Base-by-base conservation (phyloP, 2,888 invertebrate genomes). In the Rhogogaster chlorosoma region DNA sequence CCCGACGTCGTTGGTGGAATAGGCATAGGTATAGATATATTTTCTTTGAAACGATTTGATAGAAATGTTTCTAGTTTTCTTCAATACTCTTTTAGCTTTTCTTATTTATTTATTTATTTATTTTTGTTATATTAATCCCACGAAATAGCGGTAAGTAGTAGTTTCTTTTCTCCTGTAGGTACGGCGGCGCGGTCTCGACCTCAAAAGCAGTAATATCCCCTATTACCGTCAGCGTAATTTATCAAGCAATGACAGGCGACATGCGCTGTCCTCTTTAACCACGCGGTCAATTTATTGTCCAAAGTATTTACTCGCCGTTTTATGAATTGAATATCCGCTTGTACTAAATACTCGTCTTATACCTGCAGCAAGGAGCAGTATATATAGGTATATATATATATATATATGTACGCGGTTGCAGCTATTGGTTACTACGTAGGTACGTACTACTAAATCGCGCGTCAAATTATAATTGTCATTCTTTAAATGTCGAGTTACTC, bases 201-300 rank as follows among this genome's bases (percentile, higher is more conserved):
- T 83, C 67, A 83, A 83, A 83, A 83, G 80, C 80, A 45, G 67
- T 83, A 83, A 83, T 83, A 83, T 64, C 42, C 45, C 70, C 70
- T 49, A 70, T 83, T 83, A 83, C 70, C 70, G 70, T 70, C 83
- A 29, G 18, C 45, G 83, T 70, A 83, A 83, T 83, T 83, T 83
- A 83, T 83, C 83, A 83, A 83, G 83, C 83, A 83, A 83, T 83
- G 83, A 83, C 83, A 83, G 83, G 83, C 83, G 83, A 83, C 83
- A 83, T 83, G 83, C 83, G 83, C 83, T 83, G 83, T 67, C 83
- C 83, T 83, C 83, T 70, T 83, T 83, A 67, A 67, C 26, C 70
- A 42, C 80, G 80, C 80, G n/a, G 83, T 67, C 22, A 83, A 83
- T 83, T 83, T 83, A 83, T 70, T 83, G 83, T 67, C 83, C 64